Evolutionary conservation across 1,140 invertebrate genomes (phyloP).

Genomic region (Zaprionus inermis): DNA sequence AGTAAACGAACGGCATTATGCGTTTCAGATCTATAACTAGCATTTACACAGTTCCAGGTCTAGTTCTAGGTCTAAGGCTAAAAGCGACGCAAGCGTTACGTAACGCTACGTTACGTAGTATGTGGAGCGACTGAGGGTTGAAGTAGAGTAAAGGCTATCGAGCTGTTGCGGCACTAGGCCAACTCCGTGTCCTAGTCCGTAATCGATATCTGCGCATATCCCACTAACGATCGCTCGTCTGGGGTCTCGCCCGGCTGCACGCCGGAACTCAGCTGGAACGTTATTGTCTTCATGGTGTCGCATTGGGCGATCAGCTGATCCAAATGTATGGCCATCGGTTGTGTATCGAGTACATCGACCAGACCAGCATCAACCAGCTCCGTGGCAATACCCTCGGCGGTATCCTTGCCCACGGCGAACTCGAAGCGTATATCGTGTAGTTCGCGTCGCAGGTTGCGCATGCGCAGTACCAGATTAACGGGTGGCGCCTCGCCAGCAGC

Average conservation of each 20-base stretch:
- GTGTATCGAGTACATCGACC: conserved; percentile 95
- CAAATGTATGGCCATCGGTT: conserved; percentile 95
- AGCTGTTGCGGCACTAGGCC: conserved; percentile 41
- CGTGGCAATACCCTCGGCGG: conserved; percentile 96
- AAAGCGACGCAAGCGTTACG: conserved; percentile 51
- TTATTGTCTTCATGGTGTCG: conserved; percentile 88
- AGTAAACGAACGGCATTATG: conserved; percentile 64
- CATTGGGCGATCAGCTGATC: conserved; percentile 94
- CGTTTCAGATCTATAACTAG: conserved; percentile 74
- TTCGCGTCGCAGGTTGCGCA: conserved; percentile 95
- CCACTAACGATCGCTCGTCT: conserved; percentile 97
- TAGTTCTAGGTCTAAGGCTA: conserved; percentile 70
- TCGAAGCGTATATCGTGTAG: conserved; percentile 99
- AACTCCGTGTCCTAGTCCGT: conserved; percentile 87
- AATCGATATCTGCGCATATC: conserved; percentile 98
- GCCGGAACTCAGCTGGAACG: conserved; percentile 92
- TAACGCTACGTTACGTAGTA: conserved; percentile 23
- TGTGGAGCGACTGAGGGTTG: neutral
- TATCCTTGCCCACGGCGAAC: conserved; percentile 95
- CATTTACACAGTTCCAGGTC: conserved; percentile 62
- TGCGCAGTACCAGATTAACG: conserved; percentile 91
- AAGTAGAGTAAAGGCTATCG: neutral
- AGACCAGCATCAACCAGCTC: conserved; percentile 97
- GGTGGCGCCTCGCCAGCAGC: conserved; percentile 79
- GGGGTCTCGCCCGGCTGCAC: conserved; percentile 92